Percentiles rank a stretch among this genome's conserved stretches.
Evolutionary conservation across 1,140 invertebrate genomes (phyloP).

Genomic region (Drosophila varians): DNA sequence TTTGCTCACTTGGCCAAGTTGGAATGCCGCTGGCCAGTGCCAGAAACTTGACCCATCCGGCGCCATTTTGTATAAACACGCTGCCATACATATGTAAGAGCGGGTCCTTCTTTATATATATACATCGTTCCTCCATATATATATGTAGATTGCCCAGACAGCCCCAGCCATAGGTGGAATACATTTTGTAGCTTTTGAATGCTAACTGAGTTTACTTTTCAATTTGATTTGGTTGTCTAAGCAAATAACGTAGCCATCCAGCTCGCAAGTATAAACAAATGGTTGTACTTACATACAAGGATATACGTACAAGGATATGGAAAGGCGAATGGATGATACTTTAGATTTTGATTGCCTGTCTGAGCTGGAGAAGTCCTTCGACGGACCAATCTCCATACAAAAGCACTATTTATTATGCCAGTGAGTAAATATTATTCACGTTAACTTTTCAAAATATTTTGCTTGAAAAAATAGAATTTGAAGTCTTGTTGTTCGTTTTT

Average conservation of each 20-base stretch:
- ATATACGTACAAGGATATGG: neutral
- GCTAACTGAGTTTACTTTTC: conserved; percentile 74
- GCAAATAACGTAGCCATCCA: conserved; percentile 62
- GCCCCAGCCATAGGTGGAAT: conserved; percentile 22
- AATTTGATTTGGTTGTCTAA: conserved; percentile 77
- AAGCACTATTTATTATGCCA: conserved; percentile 75
- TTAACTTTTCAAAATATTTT: conserved; percentile 72
- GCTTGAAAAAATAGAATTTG: neutral
- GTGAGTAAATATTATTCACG: conserved; percentile 80
- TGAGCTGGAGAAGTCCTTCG: conserved; percentile 33
- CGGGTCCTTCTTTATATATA: neutral
- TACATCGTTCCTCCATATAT: neutral
- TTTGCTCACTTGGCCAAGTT: conserved; percentile 13
- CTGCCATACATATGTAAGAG: neutral
- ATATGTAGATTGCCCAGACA: neutral
- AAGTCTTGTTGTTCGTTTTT: neutral
- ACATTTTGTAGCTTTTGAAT: conserved; percentile 73
- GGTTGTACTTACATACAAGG: conserved; percentile 35
- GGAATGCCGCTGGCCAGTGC: neutral
- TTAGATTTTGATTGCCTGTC: conserved; percentile 53
- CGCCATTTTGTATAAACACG: conserved; percentile 28
- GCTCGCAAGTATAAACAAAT: conserved; percentile 68
- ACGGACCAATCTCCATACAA: conserved; percentile 44
- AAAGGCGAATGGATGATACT: conserved; percentile 25
- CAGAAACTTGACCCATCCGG: conserved; percentile 26